These are phyloP conservation scores for Ardeotis arabs DNA, from an alignment of 2,113 vertebrate genomes.

Conservation along the genomic window DNA sequence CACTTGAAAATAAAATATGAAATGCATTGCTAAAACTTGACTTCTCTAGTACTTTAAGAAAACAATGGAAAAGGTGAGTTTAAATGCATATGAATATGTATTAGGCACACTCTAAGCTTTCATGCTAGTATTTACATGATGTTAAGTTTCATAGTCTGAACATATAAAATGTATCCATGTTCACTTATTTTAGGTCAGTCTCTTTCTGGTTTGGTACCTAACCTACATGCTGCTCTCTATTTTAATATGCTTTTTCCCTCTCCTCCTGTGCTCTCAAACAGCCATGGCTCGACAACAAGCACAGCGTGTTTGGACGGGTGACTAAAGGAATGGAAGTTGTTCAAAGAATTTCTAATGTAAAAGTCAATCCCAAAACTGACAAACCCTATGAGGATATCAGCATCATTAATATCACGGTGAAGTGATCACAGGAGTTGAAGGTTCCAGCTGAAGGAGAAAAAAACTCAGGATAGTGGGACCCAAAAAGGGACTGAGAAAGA, in stretches of 20 bases:
- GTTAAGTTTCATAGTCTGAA: not conserved
- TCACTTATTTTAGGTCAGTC: not conserved
- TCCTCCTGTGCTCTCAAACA: slow-evolving; percentile 51
- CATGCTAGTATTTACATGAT: not conserved
- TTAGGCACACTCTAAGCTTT: not conserved
- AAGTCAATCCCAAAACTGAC: slow-evolving; percentile 98
- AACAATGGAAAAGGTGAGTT: not conserved
- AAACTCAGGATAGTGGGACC: fast-evolving
- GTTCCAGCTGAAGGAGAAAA: not conserved
- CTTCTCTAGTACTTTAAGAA: not conserved
- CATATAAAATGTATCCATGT: not conserved
- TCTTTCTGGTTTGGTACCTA: not conserved
- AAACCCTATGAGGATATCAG: slow-evolving; percentile 98
- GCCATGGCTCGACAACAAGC: slow-evolving; percentile 99
- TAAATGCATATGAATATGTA: not conserved
- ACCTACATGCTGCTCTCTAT: not conserved
- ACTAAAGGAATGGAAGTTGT: slow-evolving; percentile 98
- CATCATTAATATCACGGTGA: slow-evolving; percentile 98
- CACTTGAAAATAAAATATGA: not conserved
- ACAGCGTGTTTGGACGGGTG: slow-evolving; percentile 95
- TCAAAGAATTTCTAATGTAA: slow-evolving; percentile 95
- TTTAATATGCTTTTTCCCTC: not conserved
- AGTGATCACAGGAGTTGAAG: slow-evolving; percentile 70
- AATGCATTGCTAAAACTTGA: not conserved
- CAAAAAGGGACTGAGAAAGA: not conserved